These are phyloP conservation scores for Julus scanicus DNA, from an alignment of 2,888 invertebrate genomes.

Conservation along the genomic window DNA sequence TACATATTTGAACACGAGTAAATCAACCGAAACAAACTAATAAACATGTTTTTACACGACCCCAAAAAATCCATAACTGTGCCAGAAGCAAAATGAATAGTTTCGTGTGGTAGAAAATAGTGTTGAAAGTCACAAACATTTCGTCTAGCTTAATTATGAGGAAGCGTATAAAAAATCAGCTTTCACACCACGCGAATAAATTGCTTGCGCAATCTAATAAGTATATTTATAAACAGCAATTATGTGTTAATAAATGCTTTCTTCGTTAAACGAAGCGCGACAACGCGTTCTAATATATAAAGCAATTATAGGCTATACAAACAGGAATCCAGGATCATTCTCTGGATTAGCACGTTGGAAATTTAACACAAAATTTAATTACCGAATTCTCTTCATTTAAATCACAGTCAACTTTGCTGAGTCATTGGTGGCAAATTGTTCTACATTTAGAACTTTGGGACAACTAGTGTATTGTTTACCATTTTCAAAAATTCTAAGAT, in stretches of 20 bases:
- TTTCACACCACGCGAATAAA: conserved; percentile 1
- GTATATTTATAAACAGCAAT: conserved; percentile 16
- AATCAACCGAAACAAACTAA: too few species aligned
- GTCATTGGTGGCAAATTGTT: too few species aligned
- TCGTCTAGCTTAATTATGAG: neutral
- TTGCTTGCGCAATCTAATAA: conserved; percentile 4
- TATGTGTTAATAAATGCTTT: conserved; percentile 18
- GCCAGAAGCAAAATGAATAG: neutral
- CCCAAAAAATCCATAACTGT: neutral
- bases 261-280: neutral
- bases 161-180: neutral
- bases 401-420: too few species aligned
- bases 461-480: too few species aligned
- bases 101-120: neutral
- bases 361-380: neutral
- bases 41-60: too few species aligned
- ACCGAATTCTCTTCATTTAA: neutral
- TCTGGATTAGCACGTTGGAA: neutral
- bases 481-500: too few species aligned
- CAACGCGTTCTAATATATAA: neutral
- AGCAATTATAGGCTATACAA: neutral
- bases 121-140: neutral
- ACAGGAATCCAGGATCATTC: neutral
- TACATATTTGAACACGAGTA: too few species aligned
- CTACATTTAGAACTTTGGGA: too few species aligned